These are phyloP conservation scores for Euzophera pinguis DNA, from an alignment of 2,888 invertebrate genomes.

Conservation along the genomic window DNA sequence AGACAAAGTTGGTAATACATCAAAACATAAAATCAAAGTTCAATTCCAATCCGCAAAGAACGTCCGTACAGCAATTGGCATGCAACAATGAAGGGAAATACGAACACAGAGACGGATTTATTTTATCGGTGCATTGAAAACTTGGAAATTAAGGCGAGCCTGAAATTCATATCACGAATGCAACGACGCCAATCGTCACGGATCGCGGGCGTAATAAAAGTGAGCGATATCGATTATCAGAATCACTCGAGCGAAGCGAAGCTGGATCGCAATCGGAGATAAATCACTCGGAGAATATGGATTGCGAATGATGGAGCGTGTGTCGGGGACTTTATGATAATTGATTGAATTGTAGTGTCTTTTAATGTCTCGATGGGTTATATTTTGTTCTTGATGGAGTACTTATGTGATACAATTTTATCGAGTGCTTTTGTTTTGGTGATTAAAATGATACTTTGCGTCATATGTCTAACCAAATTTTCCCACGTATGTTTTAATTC, in stretches of 20 bases:
- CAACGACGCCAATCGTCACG: slow-evolving; percentile 42
- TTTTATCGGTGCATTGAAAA: slow-evolving; percentile 20
- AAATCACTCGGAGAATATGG: slow-evolving; percentile 51
- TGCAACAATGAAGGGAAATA: not conserved
- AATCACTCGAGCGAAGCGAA: slow-evolving; percentile 53
- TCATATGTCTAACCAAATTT: too few relatives aligned
- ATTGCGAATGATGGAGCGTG: slow-evolving; percentile 42
- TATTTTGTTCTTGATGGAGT: too few relatives aligned
- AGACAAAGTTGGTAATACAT: too few relatives aligned
- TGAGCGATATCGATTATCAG: slow-evolving; percentile 63
- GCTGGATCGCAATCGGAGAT: slow-evolving; percentile 52
- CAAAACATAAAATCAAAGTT: too few relatives aligned
- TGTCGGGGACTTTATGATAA: slow-evolving; percentile 38
- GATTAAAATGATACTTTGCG: too few relatives aligned
- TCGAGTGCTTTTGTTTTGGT: too few relatives aligned
- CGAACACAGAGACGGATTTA: slow-evolving; percentile 11
- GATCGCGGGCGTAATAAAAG: slow-evolving; percentile 46
- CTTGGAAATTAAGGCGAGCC: slow-evolving; percentile 22
- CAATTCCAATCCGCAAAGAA: too few relatives aligned
- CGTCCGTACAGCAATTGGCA: too few relatives aligned
- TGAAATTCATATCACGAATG: slow-evolving; percentile 27
- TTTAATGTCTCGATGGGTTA: slow-evolving; percentile 25
- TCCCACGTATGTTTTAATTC: too few relatives aligned
- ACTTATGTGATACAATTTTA: not conserved
- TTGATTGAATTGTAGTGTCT: slow-evolving; percentile 25